Conservation (phyloP, 1,140 invertebrate species). For the Aphis gossypii region DNA sequence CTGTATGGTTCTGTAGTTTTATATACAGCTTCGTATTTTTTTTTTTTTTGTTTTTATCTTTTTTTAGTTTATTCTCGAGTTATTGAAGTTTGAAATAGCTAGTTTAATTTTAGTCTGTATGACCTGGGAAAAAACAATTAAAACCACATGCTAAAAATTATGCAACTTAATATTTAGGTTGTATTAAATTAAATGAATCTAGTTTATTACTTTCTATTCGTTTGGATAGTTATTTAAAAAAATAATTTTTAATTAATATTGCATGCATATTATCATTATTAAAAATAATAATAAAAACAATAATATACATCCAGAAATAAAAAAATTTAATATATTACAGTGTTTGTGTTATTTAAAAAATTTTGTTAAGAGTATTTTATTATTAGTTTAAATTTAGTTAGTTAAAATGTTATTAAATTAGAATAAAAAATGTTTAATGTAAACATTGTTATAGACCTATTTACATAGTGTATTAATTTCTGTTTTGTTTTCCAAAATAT, state of each 20-base stretch:
- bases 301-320: not conserved
- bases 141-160: not conserved
- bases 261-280: not conserved
- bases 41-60: too few species aligned
- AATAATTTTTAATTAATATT: constrained; percentile 14
- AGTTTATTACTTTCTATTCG: not conserved
- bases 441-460: not conserved
- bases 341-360: not conserved
- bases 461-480: not conserved
- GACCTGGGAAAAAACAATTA: not conserved
- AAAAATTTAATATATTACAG: not conserved
- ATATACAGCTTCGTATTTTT: not conserved
- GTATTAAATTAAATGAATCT: not conserved
- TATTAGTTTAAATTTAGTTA: not conserved
- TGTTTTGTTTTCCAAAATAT: not conserved
- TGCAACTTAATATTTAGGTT: not conserved
- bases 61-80: not conserved
- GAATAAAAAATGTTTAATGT: not conserved
- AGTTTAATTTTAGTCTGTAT: not conserved
- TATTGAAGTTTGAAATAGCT: not conserved
- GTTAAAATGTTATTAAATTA: not conserved
- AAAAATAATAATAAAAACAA: not conserved
- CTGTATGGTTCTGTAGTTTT: not conserved
- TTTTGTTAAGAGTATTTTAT: not conserved
- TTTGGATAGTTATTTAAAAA: not conserved